These are phyloP conservation scores for Seladonia tumulorum DNA, from an alignment of 2,888 invertebrate genomes.

Conservation along the genomic window DNA sequence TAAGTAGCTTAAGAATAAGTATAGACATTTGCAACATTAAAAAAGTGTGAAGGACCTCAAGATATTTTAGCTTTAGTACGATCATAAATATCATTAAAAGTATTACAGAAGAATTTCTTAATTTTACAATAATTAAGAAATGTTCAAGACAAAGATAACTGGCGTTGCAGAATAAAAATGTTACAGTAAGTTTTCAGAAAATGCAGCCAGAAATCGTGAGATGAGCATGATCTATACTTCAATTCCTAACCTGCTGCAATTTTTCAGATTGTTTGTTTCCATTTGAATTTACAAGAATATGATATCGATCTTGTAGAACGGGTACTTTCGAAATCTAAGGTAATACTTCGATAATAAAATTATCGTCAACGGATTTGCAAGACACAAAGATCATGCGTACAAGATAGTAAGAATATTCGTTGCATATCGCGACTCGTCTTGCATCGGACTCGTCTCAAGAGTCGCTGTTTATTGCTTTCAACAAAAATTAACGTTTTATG, in stretches of 20 bases:
- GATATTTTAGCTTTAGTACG: not conserved
- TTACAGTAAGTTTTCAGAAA: not conserved
- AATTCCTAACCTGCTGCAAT: not conserved
- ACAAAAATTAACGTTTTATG: conserved; percentile 7
- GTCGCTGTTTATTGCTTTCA: not conserved
- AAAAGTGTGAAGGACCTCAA: not conserved
- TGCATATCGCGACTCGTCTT: not conserved
- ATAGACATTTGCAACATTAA: not conserved
- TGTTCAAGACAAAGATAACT: not conserved
- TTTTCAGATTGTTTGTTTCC: not conserved
- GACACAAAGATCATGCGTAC: not conserved
- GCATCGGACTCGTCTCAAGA: not conserved
- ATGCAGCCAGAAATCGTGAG: not conserved
- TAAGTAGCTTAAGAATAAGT: not conserved
- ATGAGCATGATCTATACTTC: not conserved
- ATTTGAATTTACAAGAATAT: not conserved
- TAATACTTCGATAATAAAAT: not conserved
- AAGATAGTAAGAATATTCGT: conserved; percentile 2
- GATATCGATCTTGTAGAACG: not conserved
- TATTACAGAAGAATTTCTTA: not conserved
- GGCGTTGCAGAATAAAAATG: not conserved
- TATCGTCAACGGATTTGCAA: not conserved
- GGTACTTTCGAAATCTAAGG: not conserved
- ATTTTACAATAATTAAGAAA: not conserved
- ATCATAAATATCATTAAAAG: not conserved